phyloP scores from a whole-genome alignment of 2,888 invertebrate species.

The Cosmia pyralina region DNA sequence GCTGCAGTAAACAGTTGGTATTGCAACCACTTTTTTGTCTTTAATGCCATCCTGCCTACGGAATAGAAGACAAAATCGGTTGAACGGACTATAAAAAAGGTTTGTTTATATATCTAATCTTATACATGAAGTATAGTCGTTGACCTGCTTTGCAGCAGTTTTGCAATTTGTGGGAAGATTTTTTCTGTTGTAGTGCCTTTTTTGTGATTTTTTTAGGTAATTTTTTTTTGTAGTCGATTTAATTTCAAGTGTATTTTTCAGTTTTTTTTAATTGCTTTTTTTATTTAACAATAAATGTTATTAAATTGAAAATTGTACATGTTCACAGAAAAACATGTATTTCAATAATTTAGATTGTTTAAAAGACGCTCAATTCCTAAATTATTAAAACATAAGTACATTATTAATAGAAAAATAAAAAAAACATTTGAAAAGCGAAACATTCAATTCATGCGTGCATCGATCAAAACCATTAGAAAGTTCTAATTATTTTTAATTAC shows the following conservation, averaged over 20 bases:
- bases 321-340: not conserved
- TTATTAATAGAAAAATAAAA: conserved; percentile 9
- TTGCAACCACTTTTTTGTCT: too few relatives aligned
- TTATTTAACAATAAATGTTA: not conserved
- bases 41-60: too few relatives aligned
- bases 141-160: too few relatives aligned
- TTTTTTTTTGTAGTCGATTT: too few relatives aligned
- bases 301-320: not conserved
- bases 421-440: conserved; percentile 18
- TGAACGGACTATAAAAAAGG: too few relatives aligned
- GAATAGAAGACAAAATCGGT: too few relatives aligned
- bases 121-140: too few relatives aligned
- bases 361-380: not conserved
- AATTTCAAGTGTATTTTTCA: not conserved
- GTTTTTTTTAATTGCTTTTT: not conserved
- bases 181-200: too few relatives aligned
- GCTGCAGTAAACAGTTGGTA: too few relatives aligned
- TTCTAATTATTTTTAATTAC: too few relatives aligned
- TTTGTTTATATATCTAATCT: too few relatives aligned
- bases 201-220: not conserved
- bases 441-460: conserved; percentile 28
- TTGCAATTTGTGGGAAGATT: too few relatives aligned
- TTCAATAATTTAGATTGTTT: not conserved
- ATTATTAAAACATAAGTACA: conserved; percentile 24
- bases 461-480: conserved; percentile 25